Evolutionary conservation across 1,140 invertebrate genomes (phyloP).

Genomic region (Uloborus diversus): DNA sequence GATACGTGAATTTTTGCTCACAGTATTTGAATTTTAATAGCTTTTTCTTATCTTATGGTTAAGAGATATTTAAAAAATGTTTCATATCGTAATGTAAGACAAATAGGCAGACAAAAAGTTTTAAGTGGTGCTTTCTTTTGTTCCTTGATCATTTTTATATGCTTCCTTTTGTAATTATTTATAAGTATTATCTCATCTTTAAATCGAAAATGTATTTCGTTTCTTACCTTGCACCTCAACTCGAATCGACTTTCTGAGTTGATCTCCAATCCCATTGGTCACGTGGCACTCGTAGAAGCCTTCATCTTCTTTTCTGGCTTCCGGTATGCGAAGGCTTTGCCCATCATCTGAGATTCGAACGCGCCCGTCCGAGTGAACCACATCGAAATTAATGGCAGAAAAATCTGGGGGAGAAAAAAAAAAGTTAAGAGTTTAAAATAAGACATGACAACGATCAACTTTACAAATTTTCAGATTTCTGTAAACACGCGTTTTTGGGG

Average conservation of each 20-base stretch:
- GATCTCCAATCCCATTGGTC: constrained; percentile 43
- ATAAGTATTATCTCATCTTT: too few relatives aligned
- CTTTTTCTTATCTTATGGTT: too few relatives aligned
- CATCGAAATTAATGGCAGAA: constrained; percentile 44
- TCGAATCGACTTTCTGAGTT: constrained; percentile 38
- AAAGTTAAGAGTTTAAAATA: not conserved
- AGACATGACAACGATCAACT: too few relatives aligned
- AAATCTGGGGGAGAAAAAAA: constrained; percentile 23
- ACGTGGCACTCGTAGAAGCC: constrained; percentile 53
- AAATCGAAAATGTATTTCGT: not conserved
- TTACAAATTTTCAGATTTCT: too few relatives aligned
- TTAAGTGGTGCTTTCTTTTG: not conserved
- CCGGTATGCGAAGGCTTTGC: constrained; percentile 34
- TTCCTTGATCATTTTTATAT: too few relatives aligned
- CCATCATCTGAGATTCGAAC: constrained; percentile 33
- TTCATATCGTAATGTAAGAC: not conserved
- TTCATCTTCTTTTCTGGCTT: constrained; percentile 48
- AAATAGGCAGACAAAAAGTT: not conserved
- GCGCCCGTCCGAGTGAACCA: constrained; percentile 32
- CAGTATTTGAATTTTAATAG: too few relatives aligned
- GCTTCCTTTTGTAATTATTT: too few relatives aligned
- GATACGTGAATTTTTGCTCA: too few relatives aligned
- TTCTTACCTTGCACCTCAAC: constrained; percentile 50
- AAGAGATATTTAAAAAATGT: not conserved
- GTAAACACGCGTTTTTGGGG: too few relatives aligned